Base-by-base conservation (phyloP, 2,797 vertebrate species). In the Hozukius guyotensis region DNA sequence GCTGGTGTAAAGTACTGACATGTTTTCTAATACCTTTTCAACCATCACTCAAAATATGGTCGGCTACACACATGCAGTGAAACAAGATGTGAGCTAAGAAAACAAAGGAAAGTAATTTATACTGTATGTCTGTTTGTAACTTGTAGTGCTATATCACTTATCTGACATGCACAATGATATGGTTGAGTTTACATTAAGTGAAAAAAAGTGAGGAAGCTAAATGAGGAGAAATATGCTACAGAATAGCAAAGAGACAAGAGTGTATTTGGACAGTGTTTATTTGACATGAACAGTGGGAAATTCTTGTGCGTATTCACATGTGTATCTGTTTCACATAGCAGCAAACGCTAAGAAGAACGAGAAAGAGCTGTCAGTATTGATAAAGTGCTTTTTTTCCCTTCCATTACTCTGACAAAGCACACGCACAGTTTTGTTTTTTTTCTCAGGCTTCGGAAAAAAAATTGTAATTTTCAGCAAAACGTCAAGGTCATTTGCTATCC, bases 221-320 rank as follows among this genome's bases (percentile, higher is more conserved):
- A 67, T 14, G 31, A 38, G 13, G 6, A 36, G 46, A 27, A 9
- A 13, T 10, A 11, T 22, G 2, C 13, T 34, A 0, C 8, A 27
- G 8, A 34, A 27, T 5, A 27, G 25, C 2, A 16, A 20, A 20
- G 13, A 78, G 14, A 68, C 53, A 13, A 22, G n/a, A 8, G 1
- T 27, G 49, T 8, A n/a, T 24, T 27, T 76, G 18, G 5, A 75
- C 62, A 8, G 32, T 13, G 59, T 89, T 92, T 89, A 90, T 81
- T 89, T 65, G 59, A 70, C 56, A 65, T 38, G 8, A 77, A 55
- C 31, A 16, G 20, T 9, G 24, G 31, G 62, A 27, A 6, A n/a
- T 32, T 56, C 2, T 24, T 18, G 52, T 7, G 49, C 16, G 1
- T 22, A 57, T 61, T 70, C 9, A 22, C 6, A 2, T 27, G 25